These are phyloP conservation scores for Pteronura brasiliensis DNA, from an alignment of 2,113 vertebrate genomes.

Conservation along the genomic window DNA sequence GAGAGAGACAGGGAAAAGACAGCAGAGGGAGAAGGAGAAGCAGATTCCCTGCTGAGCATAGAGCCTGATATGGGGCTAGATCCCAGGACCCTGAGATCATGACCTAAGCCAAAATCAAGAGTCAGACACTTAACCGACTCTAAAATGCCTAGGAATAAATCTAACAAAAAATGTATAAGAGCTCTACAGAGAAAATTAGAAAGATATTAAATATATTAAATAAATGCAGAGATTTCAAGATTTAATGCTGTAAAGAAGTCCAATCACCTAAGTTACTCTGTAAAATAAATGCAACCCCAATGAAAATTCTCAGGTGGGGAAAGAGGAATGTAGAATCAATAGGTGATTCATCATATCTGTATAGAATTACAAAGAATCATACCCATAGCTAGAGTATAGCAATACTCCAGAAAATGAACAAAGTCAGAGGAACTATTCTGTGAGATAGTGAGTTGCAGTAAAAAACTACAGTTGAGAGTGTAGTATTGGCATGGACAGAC, in stretches of 20 bases:
- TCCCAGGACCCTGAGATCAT: no score
- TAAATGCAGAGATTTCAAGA: constrained; percentile 4
- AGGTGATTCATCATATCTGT: not conserved
- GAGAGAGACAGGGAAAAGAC: no score
- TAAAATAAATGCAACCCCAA: not conserved
- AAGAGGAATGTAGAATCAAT: not conserved
- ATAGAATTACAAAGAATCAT: not conserved
- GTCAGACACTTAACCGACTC: no score
- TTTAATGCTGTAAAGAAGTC: not conserved
- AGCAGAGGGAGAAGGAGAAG: no score
- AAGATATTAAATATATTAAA: not conserved
- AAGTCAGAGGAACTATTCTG: not conserved
- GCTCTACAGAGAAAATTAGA: not conserved
- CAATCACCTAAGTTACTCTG: not conserved
- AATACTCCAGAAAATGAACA: not conserved
- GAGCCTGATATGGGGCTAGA: no score
- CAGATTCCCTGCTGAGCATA: no score
- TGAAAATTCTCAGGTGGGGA: not conserved
- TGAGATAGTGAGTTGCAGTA: not conserved
- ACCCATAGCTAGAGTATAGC: not conserved
- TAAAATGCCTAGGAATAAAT: not conserved
- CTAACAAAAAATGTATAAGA: not conserved
- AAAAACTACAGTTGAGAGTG: not conserved
- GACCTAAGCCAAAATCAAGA: no score
- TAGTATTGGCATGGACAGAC: not conserved